Conservation (phyloP, 2,888 invertebrate genomes). For the Theretra japonica region DNA sequence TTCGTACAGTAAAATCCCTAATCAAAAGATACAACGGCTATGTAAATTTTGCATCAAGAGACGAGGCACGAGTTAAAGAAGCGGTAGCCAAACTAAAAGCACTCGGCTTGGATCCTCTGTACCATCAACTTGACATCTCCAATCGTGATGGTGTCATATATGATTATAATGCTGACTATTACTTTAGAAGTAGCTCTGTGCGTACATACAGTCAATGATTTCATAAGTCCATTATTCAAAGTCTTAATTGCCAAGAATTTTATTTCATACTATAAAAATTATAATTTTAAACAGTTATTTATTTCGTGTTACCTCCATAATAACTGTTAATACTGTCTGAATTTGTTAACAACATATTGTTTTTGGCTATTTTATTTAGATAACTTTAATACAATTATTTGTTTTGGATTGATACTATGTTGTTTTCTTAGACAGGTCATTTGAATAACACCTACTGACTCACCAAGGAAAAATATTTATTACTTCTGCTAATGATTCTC, state of each 20-base stretch:
- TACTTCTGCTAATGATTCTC: too few species aligned
- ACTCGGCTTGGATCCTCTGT: constrained; percentile 71
- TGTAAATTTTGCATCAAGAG: constrained; percentile 80
- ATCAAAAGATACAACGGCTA: constrained; percentile 86
- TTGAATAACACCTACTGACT: too few species aligned
- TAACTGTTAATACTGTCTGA: too few species aligned
- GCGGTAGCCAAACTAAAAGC: constrained; percentile 54
- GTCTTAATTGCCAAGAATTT: not conserved
- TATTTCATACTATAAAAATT: too few species aligned
- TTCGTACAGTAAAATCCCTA: constrained; percentile 84
- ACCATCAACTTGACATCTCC: constrained; percentile 88
- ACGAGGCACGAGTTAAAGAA: constrained; percentile 48
- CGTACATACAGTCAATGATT: constrained; percentile 7
- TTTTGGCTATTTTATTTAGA: too few species aligned
- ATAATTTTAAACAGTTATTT: too few species aligned
- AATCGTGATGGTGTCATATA: constrained; percentile 84
- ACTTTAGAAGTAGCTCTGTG: constrained; percentile 56
- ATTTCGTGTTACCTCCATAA: too few species aligned
- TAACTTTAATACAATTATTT: too few species aligned
- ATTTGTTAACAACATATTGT: too few species aligned
- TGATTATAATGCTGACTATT: constrained; percentile 62
- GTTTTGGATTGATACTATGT: too few species aligned
- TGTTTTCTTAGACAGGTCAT: too few species aligned
- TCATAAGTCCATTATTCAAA: not conserved
- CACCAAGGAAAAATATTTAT: too few species aligned